Evolutionary conservation across 2,113 vertebrate genomes (phyloP), one percentile per base, ranked within the genome.

Genomic region (Pleuronectes platessa): DNA sequence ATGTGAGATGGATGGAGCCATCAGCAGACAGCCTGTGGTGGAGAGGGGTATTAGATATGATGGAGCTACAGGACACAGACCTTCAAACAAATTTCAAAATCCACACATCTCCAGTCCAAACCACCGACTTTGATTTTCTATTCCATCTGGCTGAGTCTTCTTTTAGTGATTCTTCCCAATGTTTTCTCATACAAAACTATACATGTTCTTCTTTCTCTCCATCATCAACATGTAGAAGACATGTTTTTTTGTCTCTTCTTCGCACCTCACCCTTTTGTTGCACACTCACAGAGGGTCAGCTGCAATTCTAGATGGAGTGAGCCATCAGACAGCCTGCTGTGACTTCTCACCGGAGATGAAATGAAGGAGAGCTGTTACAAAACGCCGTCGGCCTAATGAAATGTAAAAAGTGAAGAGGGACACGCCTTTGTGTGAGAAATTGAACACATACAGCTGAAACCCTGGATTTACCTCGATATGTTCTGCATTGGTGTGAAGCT

Each of bases 1-100:
- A 86, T 56, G 53, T 82, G 37, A 82, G 89, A 90, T 84, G 68
- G 82, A 90, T 85, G 72, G 53, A 61, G 61, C 78, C 75, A 90
- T 85, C 71, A 88, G 67, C 24, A 56, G 61, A 47, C 54, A 75
- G 75, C 68, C 64, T 21, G 72, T 84, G 64, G 60, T 78, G 66
- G 49, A 64, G 53, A 65, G 60, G 13, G 2, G 8, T 20, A 37
- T 74, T 58, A 56, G 40, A 72, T 40, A 61, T 79, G 79, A 85
- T 62, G 54, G 65, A 75, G 66, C 20, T 45, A 60, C 65, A 60
- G 56, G 40, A 78, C 40, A 2, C 13, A 21, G 18, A 72, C 42
- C 67, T 66, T 74, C 10, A 75, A 66, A 71, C 45, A 58, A 45
- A 74, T 68, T 49, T 55, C 37, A 15, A 51, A 66, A 72, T 73